Conservation (phyloP, 2,888 invertebrate genomes). For the Spatulosminthurus flaviceps region DNA sequence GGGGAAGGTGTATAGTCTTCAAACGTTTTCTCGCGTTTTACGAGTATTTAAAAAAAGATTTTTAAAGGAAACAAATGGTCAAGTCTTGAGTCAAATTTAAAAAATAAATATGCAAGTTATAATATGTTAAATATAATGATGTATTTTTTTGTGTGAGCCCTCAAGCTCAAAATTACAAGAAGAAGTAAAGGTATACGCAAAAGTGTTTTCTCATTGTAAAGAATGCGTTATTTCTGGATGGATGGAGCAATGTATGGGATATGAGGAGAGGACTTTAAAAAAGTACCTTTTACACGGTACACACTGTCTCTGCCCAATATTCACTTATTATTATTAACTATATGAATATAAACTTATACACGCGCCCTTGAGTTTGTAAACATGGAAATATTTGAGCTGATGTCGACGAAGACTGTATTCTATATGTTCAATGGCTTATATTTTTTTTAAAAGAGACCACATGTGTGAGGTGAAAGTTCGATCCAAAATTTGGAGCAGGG, state of each 20-base stretch:
- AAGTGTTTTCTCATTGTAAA: no score
- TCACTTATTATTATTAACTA: background rate
- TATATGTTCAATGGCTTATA: no score
- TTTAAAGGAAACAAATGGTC: background rate
- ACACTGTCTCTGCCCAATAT: background rate
- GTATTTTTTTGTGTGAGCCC: no score
- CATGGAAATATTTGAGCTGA: background rate
- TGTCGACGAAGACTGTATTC: background rate
- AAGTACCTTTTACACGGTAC: background rate
- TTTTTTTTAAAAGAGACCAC: background rate
- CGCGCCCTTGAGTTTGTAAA: slow-evolving; percentile 13
- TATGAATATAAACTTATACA: no score
- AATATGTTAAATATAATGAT: no score
- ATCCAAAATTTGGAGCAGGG: slow-evolving; percentile 40
- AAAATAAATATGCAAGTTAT: no score
- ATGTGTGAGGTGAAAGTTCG: slow-evolving; percentile 19
- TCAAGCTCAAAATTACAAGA: no score
- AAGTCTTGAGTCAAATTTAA: background rate
- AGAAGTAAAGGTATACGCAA: no score
- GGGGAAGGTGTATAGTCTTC: slow-evolving; percentile 44
- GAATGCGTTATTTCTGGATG: background rate
- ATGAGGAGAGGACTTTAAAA: background rate
- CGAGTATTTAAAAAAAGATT: background rate
- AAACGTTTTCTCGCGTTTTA: background rate
- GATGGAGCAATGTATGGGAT: background rate